Evolutionary conservation across 92 coral and sea anemone genomes (phyloP), one percentile per base, ranked within the genome.

Genomic region (Metridium senile): DNA sequence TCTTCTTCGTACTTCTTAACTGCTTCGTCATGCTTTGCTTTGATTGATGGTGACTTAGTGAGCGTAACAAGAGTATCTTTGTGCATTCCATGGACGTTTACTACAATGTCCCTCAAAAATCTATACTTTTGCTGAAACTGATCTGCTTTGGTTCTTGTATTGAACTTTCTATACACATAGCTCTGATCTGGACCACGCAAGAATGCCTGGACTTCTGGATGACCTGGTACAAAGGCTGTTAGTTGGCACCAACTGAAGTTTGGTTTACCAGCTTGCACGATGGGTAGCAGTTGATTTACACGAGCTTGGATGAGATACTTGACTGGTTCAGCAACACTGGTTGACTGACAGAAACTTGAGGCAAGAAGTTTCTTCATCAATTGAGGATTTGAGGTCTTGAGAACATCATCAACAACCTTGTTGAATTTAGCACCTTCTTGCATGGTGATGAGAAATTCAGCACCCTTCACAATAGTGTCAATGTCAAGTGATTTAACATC

Each of bases 121-220:
- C 30, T 58, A 20, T 22, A 13, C 23, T 54, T 13, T 39, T 13
- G 49, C 6, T 13, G 49, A 39, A 39, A 39, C 49, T 39, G 6
- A 13, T 57, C 49, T 2, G 87, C 87, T 26, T 75, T 74, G 1
- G 22, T 25, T 47, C 68, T 68, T 35, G 76, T 59, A 43, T 18
- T 75, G 63, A 82, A 82, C 51, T 45, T 79, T 4, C 52, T 39
- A 46, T 82, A 75, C 51, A 45, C 68, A 26, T 58, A 34, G 31
- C 18, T 75, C 47, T 26, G 23, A 26, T 53, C 46, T 33, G 87
- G 87, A 25, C 87, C 87, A 39, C 77, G 56, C 18, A 82, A 46
- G 33, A 82, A 82, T 51, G 76, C 67, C 67, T 82, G 82, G 11
- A 82, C 77, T 67, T 58, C 81, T 0, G 87, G 87, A 57, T 75